These are phyloP conservation scores for Lampris incognitus DNA, from an alignment of 2,113 vertebrate species.

Conservation along the genomic window DNA sequence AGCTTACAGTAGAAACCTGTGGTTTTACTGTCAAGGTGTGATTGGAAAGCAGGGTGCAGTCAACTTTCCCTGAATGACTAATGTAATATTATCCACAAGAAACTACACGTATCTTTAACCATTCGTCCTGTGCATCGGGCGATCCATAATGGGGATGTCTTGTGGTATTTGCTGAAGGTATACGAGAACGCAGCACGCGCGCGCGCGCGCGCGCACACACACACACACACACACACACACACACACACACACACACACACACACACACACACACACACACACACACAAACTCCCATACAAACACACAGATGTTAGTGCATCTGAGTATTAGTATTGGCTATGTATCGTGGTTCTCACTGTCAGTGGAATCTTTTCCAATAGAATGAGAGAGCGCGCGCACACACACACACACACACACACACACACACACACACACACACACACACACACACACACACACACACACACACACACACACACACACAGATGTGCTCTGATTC, in stretches of 20 bases:
- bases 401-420: neutral
- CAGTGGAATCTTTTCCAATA: too few species aligned
- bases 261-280: too few species aligned
- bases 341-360: too few species aligned
- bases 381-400: too few species aligned
- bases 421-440: constrained; percentile 5
- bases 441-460: neutral
- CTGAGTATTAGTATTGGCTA: too few species aligned
- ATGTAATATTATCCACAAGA: neutral
- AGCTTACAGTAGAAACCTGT: too few species aligned
- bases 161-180: neutral
- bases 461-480: constrained; percentile 3
- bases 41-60: too few species aligned
- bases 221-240: neutral
- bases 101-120: neutral
- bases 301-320: too few species aligned
- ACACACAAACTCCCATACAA: too few species aligned
- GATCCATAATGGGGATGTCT: neutral
- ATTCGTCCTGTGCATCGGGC: neutral
- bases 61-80: too few species aligned
- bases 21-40: too few species aligned
- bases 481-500: neutral
- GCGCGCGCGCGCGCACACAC: neutral
- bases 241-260: neutral
- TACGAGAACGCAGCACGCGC: neutral